Percentiles rank a stretch among this genome's conserved stretches.
These are phyloP conservation scores for Myotis yumanensis DNA, from an alignment of 2,113 vertebrate genomes.

Conservation along the genomic window DNA sequence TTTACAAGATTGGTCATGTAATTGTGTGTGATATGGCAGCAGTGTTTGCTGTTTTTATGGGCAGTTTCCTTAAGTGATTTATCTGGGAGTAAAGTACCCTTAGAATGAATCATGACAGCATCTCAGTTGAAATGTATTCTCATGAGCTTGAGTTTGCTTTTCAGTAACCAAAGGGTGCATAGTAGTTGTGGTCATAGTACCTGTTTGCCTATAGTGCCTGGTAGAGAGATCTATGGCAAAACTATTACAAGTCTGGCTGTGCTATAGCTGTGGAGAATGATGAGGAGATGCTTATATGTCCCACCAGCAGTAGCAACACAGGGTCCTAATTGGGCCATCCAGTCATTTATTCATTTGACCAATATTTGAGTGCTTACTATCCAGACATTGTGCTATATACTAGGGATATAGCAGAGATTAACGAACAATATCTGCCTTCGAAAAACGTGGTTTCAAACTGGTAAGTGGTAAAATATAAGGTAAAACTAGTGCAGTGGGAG, in stretches of 20 bases:
- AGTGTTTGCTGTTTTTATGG: not conserved
- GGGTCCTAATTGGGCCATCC: not conserved
- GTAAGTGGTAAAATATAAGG: not conserved
- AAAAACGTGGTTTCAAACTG: not conserved
- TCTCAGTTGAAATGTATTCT: not conserved
- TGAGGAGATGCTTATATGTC: not conserved
- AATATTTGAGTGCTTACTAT: not conserved
- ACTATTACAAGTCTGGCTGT: not conserved
- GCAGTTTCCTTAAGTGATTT: not conserved
- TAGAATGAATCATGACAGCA: not conserved
- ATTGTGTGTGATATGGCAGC: not conserved
- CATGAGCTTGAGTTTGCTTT: slow-evolving; percentile 6
- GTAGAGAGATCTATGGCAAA: not conserved
- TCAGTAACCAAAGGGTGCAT: not conserved
- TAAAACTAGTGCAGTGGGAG: not conserved
- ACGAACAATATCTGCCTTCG: not conserved
- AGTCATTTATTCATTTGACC: slow-evolving; percentile 35
- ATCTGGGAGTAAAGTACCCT: slow-evolving; percentile 1
- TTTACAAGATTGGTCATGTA: slow-evolving; percentile 8
- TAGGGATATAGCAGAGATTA: not conserved
- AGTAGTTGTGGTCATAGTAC: not conserved
- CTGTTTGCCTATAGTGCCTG: not conserved
- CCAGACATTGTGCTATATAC: not conserved
- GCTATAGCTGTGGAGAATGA: not conserved
- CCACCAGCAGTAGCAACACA: not conserved